phyloP scores from a whole-genome alignment of 2,888 invertebrate genomes.

The Neria commutata region DNA sequence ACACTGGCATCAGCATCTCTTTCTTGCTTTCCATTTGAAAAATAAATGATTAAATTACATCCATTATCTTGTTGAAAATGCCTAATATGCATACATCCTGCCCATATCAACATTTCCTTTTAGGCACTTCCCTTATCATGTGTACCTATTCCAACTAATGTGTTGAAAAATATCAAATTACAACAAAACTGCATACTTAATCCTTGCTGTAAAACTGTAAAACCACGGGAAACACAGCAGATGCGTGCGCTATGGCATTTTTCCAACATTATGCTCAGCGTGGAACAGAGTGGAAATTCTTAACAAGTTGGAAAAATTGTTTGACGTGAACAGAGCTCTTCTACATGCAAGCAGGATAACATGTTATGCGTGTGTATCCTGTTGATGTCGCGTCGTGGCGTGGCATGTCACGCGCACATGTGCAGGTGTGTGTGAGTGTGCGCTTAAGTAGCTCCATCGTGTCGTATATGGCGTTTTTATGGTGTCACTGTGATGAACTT shows the following conservation, averaged over 20 bases:
- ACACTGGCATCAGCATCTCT: no score
- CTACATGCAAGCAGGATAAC: neutral
- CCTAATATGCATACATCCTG: neutral
- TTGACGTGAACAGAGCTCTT: neutral
- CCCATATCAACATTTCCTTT: neutral
- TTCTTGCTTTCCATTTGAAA: neutral
- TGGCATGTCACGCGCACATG: neutral
- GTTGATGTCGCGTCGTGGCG: constrained; percentile 2
- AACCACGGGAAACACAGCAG: constrained; percentile 1
- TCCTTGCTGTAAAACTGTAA: constrained; percentile 12
- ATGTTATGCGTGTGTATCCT: neutral
- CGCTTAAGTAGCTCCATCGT: constrained; percentile 14
- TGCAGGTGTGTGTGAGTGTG: neutral
- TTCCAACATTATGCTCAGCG: neutral
- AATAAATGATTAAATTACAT: neutral
- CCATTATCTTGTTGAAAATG: no score
- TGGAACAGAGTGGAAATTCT: neutral
- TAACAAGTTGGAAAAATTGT: neutral
- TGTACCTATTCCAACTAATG: constrained; percentile 1
- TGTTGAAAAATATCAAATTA: constrained; percentile 20
- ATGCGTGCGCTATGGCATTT: neutral
- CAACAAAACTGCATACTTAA: neutral
- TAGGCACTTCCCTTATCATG: neutral
- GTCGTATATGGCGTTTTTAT: neutral
- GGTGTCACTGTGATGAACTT: neutral